Evolutionary conservation across 2,797 vertebrate species (phyloP).

Genomic region (Gephyroberyx darwinii): DNA sequence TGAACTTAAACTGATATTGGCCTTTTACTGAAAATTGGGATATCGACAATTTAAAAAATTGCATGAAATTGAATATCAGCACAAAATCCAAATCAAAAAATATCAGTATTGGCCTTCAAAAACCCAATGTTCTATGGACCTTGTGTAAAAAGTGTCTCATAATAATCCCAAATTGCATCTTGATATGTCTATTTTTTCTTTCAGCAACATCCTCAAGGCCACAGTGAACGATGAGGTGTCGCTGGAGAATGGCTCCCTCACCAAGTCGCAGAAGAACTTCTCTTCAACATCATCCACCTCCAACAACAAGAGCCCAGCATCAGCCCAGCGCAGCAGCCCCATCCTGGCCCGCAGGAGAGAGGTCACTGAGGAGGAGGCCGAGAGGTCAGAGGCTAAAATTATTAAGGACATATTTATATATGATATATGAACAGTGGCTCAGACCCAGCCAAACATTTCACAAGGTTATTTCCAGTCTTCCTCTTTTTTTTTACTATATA

Average conservation of each 20-base stretch:
- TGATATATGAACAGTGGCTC: no score
- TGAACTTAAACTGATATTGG: neutral
- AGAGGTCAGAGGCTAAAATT: constrained; percentile 81
- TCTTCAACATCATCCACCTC: constrained; percentile 77
- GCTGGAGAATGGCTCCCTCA: constrained; percentile 79
- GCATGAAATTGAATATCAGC: no score
- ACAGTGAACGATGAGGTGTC: constrained; percentile 80
- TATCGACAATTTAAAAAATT: no score
- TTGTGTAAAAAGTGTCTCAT: neutral
- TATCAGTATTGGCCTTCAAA: no score
- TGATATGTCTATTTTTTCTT: neutral
- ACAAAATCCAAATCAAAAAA: no score
- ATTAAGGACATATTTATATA: no score
- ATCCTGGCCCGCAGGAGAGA: constrained; percentile 76
- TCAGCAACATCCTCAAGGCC: constrained; percentile 91
- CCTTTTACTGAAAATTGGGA: no score
- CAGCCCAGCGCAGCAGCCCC: constrained; percentile 54
- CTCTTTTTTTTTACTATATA: neutral
- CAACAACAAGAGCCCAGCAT: constrained; percentile 70
- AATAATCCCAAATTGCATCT: neutral
- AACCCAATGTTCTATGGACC: neutral
- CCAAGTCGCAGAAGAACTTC: constrained; percentile 91
- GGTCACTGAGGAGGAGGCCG: constrained; percentile 94
- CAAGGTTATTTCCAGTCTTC: neutral
- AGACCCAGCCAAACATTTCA: no score